A percentile compares a stretch with the other conserved stretches of the same genome.
Evolutionary conservation across 2,888 invertebrate species (phyloP).

Genomic region (Shargacucullia verbasci): DNA sequence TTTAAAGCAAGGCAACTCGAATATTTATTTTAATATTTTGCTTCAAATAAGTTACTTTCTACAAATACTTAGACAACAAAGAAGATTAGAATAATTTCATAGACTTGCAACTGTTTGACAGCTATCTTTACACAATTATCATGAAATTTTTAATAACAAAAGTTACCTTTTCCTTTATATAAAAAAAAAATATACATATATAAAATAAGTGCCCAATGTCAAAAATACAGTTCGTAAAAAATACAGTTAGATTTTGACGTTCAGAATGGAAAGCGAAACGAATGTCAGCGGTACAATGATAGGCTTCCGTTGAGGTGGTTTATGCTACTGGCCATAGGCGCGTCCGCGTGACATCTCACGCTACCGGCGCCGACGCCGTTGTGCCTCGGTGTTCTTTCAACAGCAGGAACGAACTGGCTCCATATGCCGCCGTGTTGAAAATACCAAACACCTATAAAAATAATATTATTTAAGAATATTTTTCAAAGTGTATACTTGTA

Average conservation of each 20-base stretch:
- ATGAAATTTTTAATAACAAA: background rate
- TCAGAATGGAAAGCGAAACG: constrained; percentile 62
- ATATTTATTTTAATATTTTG: no score
- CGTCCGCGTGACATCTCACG: constrained; percentile 55
- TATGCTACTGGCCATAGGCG: constrained; percentile 46
- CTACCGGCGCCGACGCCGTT: constrained; percentile 50
- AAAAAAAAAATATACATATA: constrained; percentile 1
- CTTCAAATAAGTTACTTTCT: no score
- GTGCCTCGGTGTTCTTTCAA: constrained; percentile 92
- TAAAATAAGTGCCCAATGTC: constrained; percentile 44
- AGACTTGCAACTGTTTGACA: background rate
- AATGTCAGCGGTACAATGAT: constrained; percentile 57
- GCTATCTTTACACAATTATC: background rate
- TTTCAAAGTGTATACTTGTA: background rate
- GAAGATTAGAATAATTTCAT: no score
- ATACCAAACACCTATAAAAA: constrained; percentile 93
- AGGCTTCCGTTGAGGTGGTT: constrained; percentile 55
- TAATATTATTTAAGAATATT: constrained; percentile 14
- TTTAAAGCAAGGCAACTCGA: no score
- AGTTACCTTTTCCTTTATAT: background rate
- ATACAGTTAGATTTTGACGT: constrained; percentile 45
- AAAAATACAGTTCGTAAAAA: constrained; percentile 42
- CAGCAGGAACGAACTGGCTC: constrained; percentile 92
- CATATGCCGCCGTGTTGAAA: constrained; percentile 94
- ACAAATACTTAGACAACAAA: no score